Percentiles rank a stretch among this genome's conserved stretches.
phyloP scores from a whole-genome alignment of 2,113 vertebrate species.

The Dromaius novaehollandiae region DNA sequence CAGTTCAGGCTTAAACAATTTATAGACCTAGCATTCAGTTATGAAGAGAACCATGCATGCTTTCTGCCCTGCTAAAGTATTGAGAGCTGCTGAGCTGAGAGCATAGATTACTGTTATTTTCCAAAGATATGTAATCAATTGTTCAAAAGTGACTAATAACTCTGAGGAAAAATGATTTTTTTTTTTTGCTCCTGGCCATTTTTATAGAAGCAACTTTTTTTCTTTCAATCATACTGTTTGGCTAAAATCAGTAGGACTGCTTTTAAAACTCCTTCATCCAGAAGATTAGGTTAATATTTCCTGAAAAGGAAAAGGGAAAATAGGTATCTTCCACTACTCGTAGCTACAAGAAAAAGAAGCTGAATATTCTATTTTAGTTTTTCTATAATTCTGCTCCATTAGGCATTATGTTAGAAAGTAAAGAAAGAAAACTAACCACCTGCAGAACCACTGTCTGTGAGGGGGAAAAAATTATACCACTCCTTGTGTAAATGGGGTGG shows the following conservation, averaged over 20 bases:
- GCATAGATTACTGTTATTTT: slow-evolving; percentile 26
- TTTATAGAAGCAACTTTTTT: background rate
- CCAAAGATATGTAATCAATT: background rate
- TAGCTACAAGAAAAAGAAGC: background rate
- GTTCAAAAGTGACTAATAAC: slow-evolving; percentile 25
- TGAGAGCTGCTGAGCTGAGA: slow-evolving; percentile 10
- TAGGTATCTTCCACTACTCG: background rate
- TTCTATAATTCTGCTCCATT: background rate
- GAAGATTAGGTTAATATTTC: background rate
- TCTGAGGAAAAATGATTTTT: background rate
- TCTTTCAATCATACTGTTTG: background rate
- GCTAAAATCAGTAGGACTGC: background rate
- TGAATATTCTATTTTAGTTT: background rate
- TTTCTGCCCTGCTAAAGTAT: slow-evolving; percentile 20
- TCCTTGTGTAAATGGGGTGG: background rate
- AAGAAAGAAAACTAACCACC: background rate
- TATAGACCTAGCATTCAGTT: slow-evolving; percentile 32
- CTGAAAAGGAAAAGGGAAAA: background rate
- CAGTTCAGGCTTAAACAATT: slow-evolving; percentile 53
- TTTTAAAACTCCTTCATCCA: background rate
- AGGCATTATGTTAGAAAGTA: background rate
- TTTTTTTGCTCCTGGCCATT: background rate
- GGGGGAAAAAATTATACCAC: background rate
- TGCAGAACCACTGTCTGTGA: background rate
- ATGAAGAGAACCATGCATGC: slow-evolving; percentile 2